phyloP scores from a whole-genome alignment of 2,888 invertebrate genomes.

The Julus scanicus region DNA sequence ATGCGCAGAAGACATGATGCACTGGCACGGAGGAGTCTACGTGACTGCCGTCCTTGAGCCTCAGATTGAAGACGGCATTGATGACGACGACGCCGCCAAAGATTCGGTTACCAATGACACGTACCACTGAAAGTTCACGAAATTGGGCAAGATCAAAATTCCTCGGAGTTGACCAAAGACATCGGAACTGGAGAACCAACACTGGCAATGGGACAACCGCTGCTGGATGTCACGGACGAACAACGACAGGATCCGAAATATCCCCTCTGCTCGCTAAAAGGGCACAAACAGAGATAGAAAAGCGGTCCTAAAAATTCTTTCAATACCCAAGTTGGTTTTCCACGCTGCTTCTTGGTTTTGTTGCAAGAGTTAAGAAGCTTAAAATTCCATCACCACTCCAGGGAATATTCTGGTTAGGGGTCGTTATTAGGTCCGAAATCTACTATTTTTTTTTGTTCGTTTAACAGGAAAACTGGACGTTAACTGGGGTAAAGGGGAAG shows the following conservation, averaged over 20 bases:
- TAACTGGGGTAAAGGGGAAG: not conserved
- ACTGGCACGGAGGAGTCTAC: not conserved
- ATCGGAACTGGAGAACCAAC: not conserved
- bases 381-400: not conserved
- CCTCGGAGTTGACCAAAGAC: not conserved
- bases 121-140: not conserved
- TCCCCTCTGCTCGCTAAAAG: not conserved
- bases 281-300: not conserved
- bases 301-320: not conserved
- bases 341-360: not conserved
- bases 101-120: not conserved
- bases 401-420: not conserved
- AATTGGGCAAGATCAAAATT: not conserved
- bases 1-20: not conserved
- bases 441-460: not conserved
- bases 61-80: not conserved
- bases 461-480: not conserved
- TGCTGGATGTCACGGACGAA: too few relatives aligned
- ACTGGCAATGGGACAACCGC: too few relatives aligned
- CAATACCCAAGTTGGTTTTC: too few relatives aligned
- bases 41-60: slow-evolving; percentile 9
- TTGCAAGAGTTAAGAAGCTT: too few relatives aligned
- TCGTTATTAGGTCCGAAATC: not conserved
- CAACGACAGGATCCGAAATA: not conserved
- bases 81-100: not conserved